Percentiles rank a stretch among this genome's conserved stretches.
phyloP scores from a whole-genome alignment of 2,113 vertebrate species.

The Azemiops feae region DNA sequence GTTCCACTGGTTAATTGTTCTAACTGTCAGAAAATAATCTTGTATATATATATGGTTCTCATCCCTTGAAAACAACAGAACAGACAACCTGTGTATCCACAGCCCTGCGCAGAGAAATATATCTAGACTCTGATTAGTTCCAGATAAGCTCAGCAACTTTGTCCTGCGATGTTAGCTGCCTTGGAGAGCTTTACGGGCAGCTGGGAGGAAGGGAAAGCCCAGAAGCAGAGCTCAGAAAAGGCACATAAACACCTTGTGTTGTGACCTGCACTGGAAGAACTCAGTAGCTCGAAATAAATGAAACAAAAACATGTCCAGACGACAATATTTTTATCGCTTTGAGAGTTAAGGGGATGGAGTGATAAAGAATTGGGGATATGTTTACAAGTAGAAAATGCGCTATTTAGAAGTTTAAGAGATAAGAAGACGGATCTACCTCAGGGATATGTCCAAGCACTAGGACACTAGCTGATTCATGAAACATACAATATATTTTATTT shows the following conservation, averaged over 20 bases:
- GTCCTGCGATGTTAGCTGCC: not conserved
- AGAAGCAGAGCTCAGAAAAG: not conserved
- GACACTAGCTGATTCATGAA: no score
- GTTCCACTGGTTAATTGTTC: no score
- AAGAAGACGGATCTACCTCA: no score
- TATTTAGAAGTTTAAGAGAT: no score
- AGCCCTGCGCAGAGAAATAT: not conserved
- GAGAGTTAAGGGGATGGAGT: not conserved
- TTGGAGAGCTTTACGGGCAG: not conserved
- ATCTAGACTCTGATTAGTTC: not conserved
- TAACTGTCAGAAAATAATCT: no score
- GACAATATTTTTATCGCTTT: not conserved
- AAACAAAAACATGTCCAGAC: not conserved
- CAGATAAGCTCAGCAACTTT: constrained; percentile 24
- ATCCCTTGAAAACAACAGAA: constrained; percentile 30
- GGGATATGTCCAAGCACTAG: no score
- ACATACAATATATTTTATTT: no score
- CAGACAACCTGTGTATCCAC: constrained; percentile 21
- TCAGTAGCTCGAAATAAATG: not conserved
- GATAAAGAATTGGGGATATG: not conserved
- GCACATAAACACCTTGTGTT: not conserved
- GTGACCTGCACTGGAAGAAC: not conserved
- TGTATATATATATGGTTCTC: not conserved
- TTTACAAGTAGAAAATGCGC: not conserved
- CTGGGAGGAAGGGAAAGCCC: no score